Evolutionary conservation across 2,797 vertebrate species (phyloP).

Genomic region (Gadopsis bispinosus): DNA sequence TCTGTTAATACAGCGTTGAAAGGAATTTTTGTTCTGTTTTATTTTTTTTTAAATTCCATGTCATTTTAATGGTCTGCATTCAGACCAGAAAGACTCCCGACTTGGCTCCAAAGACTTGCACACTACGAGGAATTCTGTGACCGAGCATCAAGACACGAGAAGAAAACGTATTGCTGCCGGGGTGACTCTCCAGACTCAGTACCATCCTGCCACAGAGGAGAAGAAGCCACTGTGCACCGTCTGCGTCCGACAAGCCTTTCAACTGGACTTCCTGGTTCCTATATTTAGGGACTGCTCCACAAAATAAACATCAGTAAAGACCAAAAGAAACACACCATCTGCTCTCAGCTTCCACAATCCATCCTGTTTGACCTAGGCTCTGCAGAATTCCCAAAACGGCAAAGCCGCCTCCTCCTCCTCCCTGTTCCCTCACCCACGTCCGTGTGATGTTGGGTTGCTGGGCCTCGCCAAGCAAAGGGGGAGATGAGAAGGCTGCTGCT

Average conservation of each 20-base stretch:
- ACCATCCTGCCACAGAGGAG: slow-evolving; percentile 3
- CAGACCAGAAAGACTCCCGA: neutral
- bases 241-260: slow-evolving; percentile 16
- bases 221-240: slow-evolving; percentile 9
- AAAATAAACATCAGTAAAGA: slow-evolving; percentile 1
- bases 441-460: slow-evolving; percentile 29
- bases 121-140: too few relatives aligned
- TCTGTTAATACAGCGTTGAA: neutral
- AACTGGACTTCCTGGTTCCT: slow-evolving; percentile 24
- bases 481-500: slow-evolving; percentile 64
- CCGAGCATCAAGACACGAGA: slow-evolving; percentile 3
- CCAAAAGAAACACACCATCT: neutral
- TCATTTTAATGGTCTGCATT: neutral
- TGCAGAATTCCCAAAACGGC: slow-evolving; percentile 25
- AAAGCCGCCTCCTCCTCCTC: neutral
- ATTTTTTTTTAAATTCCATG: neutral
- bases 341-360: slow-evolving; percentile 1
- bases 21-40: neutral
- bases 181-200: slow-evolving; percentile 9
- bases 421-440: slow-evolving; percentile 20
- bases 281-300: neutral
- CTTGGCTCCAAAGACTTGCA: neutral
- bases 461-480: slow-evolving; percentile 32
- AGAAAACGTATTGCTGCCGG: neutral
- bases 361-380: slow-evolving; percentile 4